Conservation (phyloP, 2,888 invertebrate genomes). For the Drosophila ustulata region DNA sequence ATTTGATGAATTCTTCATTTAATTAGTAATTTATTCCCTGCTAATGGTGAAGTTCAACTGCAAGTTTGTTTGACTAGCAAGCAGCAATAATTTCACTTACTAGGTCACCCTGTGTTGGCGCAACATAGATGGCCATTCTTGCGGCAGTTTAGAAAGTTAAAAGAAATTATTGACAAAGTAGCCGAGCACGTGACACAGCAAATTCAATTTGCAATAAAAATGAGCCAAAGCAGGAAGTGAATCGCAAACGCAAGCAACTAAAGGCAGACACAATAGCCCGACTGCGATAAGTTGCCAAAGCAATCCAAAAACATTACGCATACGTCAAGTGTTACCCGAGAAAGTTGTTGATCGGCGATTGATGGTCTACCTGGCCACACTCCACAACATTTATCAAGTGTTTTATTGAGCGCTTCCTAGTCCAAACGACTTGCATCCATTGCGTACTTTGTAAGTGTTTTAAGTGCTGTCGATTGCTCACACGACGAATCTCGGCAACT, state of each 20-base stretch:
- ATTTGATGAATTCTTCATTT: background rate
- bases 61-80: background rate
- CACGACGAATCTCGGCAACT: slow-evolving; percentile 42
- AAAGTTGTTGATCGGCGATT: slow-evolving; percentile 14
- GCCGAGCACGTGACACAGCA: slow-evolving; percentile 66
- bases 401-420: slow-evolving; percentile 1
- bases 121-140: slow-evolving; percentile 11
- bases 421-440: background rate
- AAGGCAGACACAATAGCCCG: background rate
- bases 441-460: slow-evolving; percentile 9
- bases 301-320: background rate
- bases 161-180: slow-evolving; percentile 71
- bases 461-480: slow-evolving; percentile 32
- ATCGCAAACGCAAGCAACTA: background rate
- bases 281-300: slow-evolving; percentile 1
- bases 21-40: background rate
- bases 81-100: background rate
- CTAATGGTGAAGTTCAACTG: background rate
- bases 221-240: slow-evolving; percentile 21
- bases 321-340: background rate
- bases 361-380: background rate
- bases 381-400: background rate
- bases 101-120: slow-evolving; percentile 37
- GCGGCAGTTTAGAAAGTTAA: slow-evolving; percentile 47
- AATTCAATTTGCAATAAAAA: slow-evolving; percentile 78